phyloP scores from a whole-genome alignment of 2,113 vertebrate genomes.

The Lophochroa leadbeateri region DNA sequence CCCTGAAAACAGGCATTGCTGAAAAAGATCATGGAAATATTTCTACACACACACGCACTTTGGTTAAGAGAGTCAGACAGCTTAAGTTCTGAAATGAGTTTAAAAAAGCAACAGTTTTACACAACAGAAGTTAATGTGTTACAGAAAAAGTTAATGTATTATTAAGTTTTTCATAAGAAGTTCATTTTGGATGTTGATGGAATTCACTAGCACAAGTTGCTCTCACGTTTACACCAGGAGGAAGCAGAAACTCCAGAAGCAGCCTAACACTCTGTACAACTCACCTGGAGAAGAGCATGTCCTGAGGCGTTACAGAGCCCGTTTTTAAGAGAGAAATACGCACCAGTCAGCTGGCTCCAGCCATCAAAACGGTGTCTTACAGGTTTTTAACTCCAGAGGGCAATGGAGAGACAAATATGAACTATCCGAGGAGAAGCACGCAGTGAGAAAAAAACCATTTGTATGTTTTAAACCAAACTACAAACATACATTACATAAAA shows the following conservation, averaged over 20 bases:
- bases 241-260: neutral
- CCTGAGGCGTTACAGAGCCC: neutral
- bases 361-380: neutral
- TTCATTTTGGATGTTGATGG: neutral
- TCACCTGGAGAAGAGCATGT: neutral
- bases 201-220: neutral
- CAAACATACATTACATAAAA: slow-evolving; percentile 72
- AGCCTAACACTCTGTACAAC: neutral
- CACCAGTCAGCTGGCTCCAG: neutral
- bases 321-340: neutral
- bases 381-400: slow-evolving; percentile 73
- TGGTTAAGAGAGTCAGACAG: neutral
- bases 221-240: neutral
- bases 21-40: neutral
- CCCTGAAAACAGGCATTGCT: neutral
- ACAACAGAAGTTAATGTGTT: neutral
- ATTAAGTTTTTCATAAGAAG: neutral
- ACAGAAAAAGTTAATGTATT: neutral
- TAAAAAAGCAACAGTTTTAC: neutral
- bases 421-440: slow-evolving; percentile 12
- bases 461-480: slow-evolving; percentile 69
- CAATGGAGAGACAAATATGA: slow-evolving; percentile 63
- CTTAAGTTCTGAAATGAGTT: fast-evolving
- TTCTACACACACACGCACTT: neutral
- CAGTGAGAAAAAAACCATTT: slow-evolving; percentile 47